Evolutionary conservation across 2,888 invertebrate genomes (phyloP).

Genomic region (Lamellibrachia columna): DNA sequence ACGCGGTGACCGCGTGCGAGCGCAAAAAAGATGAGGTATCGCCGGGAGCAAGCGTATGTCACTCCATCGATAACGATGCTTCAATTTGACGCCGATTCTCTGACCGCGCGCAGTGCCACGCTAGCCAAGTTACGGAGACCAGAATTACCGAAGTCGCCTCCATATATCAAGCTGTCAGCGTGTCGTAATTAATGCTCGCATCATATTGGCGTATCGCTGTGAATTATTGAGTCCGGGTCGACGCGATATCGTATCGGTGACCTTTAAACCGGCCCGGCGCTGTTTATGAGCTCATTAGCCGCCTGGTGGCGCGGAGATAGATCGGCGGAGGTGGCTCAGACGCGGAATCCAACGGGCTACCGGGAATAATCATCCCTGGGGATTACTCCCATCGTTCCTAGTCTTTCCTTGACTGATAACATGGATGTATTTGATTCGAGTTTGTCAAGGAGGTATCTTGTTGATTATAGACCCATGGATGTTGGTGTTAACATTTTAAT

Average conservation of each 20-base stretch:
- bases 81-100: background rate
- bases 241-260: background rate
- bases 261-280: background rate
- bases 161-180: background rate
- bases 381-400: background rate
- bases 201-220: constrained; percentile 16
- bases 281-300: background rate
- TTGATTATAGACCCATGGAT: background rate
- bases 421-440: background rate
- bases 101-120: background rate
- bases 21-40: background rate
- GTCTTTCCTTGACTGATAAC: background rate
- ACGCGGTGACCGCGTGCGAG: background rate
- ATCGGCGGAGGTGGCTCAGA: background rate
- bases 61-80: background rate
- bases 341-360: background rate
- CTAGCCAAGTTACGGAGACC: background rate
- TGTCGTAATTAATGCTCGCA: constrained; percentile 16
- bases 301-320: constrained; percentile 1
- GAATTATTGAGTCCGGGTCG: constrained; percentile 7
- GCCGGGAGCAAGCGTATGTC: background rate
- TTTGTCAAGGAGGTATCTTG: background rate
- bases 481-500: background rate
- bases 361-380: background rate
- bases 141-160: background rate